phyloP scores from a whole-genome alignment of 2,113 vertebrate genomes.

The Motacilla alba region DNA sequence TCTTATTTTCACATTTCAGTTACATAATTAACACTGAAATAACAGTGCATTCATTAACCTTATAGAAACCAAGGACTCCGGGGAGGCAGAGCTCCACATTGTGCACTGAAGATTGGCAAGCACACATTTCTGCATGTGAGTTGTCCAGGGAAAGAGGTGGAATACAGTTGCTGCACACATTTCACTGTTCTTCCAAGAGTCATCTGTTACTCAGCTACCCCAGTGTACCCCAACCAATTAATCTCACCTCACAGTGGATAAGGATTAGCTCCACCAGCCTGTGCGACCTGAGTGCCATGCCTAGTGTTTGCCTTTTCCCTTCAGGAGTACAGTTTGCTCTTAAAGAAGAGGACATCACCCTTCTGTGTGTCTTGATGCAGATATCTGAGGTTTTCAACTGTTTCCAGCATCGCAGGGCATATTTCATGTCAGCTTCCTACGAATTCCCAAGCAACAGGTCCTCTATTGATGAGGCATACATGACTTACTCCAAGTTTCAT shows the following conservation, averaged over 20 bases:
- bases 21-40: not conserved
- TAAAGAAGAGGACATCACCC: not conserved
- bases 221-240: not conserved
- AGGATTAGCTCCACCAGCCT: not conserved
- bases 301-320: not conserved
- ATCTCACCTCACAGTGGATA: not conserved
- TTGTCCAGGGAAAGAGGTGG: not conserved
- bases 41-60: not conserved
- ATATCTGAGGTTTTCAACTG: not conserved
- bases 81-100: not conserved
- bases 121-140: not conserved
- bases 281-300: not conserved
- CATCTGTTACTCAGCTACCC: not conserved
- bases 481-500: accelerated
- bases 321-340: not conserved
- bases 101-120: not conserved
- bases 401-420: not conserved
- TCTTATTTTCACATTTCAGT: not conserved
- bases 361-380: not conserved
- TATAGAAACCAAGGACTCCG: not conserved
- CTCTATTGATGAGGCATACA: not conserved
- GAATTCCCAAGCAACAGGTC: not conserved
- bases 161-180: not conserved
- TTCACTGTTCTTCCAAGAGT: not conserved
- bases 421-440: not conserved